These are phyloP conservation scores for Phrynocephalus forsythii DNA, from an alignment of 2,797 vertebrate genomes.

Conservation along the genomic window DNA sequence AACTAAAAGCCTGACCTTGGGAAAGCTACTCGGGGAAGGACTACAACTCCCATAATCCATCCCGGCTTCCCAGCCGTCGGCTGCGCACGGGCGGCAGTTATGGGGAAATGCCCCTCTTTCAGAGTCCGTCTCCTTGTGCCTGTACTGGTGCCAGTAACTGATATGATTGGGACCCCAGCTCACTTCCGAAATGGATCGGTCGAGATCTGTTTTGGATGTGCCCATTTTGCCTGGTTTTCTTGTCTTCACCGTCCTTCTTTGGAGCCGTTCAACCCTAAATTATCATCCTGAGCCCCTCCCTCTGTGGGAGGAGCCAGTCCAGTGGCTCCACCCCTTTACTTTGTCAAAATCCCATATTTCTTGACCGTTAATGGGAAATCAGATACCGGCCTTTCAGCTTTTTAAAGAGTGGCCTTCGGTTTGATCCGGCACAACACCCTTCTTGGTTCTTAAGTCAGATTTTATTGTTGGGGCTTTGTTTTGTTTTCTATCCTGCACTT, in stretches of 20 bases:
- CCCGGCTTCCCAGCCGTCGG: too few relatives aligned
- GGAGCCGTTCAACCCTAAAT: not conserved
- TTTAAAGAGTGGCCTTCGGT: not conserved
- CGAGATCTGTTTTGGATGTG: too few relatives aligned
- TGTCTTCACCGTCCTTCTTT: not conserved
- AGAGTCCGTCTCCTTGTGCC: too few relatives aligned
- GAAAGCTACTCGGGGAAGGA: too few relatives aligned
- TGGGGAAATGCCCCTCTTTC: too few relatives aligned
- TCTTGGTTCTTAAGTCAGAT: not conserved
- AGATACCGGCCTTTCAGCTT: not conserved
- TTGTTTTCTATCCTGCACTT: not conserved
- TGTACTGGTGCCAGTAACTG: too few relatives aligned
- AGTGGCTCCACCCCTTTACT: not conserved
- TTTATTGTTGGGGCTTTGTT: too few relatives aligned
- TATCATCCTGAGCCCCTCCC: not conserved
- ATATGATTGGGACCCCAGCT: too few relatives aligned
- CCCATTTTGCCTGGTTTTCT: not conserved
- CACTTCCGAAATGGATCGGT: too few relatives aligned
- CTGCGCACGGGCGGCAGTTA: too few relatives aligned
- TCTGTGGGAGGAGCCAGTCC: not conserved
- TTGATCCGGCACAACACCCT: not conserved
- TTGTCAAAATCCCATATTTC: not conserved
- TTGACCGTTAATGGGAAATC: not conserved
- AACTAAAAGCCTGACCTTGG: too few relatives aligned
- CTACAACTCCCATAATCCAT: too few relatives aligned